Conservation (phyloP, 2,113 vertebrate genomes). For the Dromas ardeola region DNA sequence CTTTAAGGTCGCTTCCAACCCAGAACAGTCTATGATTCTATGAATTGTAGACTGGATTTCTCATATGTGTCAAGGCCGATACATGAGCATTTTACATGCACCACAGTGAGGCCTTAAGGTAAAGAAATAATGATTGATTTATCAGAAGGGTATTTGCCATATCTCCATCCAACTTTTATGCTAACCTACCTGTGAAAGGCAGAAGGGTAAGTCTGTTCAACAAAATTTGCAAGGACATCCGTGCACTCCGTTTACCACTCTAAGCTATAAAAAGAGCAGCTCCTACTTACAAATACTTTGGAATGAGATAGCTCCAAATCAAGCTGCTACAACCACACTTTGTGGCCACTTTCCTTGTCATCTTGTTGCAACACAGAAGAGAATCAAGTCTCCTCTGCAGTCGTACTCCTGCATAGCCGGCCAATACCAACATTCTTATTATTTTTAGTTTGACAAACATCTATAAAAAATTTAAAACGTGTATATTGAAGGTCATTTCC, state of each 20-base stretch:
- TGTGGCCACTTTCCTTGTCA: background rate
- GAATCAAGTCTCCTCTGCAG: background rate
- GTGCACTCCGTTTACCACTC: background rate
- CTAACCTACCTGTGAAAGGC: background rate
- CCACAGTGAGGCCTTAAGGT: background rate
- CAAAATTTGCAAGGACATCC: background rate
- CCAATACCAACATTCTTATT: background rate
- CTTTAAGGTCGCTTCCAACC: no score
- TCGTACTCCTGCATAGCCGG: background rate
- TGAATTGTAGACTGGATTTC: background rate
- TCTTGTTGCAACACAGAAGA: background rate
- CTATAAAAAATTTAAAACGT: background rate
- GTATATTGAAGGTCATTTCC: background rate
- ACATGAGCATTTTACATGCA: background rate
- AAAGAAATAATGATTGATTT: background rate
- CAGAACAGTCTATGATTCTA: no score
- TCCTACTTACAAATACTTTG: background rate
- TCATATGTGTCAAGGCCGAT: background rate
- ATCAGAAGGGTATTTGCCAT: background rate
- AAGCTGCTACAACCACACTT: background rate
- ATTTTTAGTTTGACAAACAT: background rate
- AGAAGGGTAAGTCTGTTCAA: background rate
- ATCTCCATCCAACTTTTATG: background rate
- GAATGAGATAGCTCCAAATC: background rate
- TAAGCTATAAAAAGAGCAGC: background rate